phyloP scores from a whole-genome alignment of 1,140 invertebrate species.

The Aphelinus certus region DNA sequence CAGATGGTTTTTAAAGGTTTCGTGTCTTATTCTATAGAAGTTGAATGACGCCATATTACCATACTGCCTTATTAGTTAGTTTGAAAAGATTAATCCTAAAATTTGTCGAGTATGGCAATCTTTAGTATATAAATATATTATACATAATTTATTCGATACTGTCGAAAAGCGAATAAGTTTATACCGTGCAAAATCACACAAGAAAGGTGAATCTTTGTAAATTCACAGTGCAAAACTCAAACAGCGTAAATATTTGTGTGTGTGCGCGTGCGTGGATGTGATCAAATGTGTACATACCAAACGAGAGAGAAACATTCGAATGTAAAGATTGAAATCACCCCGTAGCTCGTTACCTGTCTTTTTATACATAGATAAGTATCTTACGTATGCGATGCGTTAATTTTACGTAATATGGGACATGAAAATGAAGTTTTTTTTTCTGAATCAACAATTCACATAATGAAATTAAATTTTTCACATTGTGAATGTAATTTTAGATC shows the following conservation, averaged over 20 bases:
- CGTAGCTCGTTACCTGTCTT: constrained; percentile 30
- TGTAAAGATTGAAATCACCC: constrained; percentile 8
- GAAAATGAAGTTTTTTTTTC: constrained; percentile 2
- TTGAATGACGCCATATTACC: constrained; percentile 55
- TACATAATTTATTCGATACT: constrained; percentile 31
- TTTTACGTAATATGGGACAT: neutral
- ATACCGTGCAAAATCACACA: too few relatives aligned
- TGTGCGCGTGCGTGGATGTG: neutral
- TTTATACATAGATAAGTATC: constrained; percentile 33
- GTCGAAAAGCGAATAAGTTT: neutral
- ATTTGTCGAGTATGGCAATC: constrained; percentile 11
- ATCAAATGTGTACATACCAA: constrained; percentile 17
- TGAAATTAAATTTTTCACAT: neutral
- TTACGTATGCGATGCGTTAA: constrained; percentile 7
- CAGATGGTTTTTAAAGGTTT: constrained; percentile 12
- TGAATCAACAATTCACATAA: neutral
- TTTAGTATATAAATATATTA: constrained; percentile 15
- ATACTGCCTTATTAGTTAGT: constrained; percentile 62
- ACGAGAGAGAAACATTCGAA: constrained; percentile 9
- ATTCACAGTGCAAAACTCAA: too few relatives aligned
- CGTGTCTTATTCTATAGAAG: constrained; percentile 32
- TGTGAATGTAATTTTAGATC: constrained; percentile 4
- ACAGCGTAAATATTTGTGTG: neutral
- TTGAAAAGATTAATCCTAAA: constrained; percentile 44
- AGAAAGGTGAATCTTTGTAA: too few relatives aligned